Base-by-base conservation (phyloP, 2,797 vertebrate genomes). In the Argya squamiceps region DNA sequence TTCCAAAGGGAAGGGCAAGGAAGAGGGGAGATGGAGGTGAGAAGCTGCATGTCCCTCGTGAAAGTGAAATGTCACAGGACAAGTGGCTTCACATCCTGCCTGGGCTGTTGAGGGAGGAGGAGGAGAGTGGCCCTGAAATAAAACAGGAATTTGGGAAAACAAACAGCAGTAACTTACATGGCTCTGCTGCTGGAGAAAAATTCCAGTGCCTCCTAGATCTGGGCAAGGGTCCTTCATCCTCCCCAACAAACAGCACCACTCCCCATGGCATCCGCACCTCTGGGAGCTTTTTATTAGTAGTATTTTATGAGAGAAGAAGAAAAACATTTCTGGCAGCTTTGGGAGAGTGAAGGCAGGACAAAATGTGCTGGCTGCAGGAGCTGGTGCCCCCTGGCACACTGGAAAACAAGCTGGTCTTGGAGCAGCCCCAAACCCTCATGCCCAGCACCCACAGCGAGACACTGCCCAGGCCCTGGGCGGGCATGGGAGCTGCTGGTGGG, bases 321-420 rank as follows among this genome's bases (percentile, higher is more conserved):
- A 93, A 92, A 89, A 34, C 34, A 65, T 79, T 85, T 69, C 59
- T 92, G 74, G 60, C 89, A 84, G 52, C 70, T 63, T 50, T 2
- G 0, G 67, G 44, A 95, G 77, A 82, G 39, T 3, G 1, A 19
- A 70, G 74, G 71, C 41, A 4, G 84, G 84, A 96, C 84, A 76
- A n/a, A 91, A 87, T 82, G 67, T 97, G 75, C 94, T 76, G 74
- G 68, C 78, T 94, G 81, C 36, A 34, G 63, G 69, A 88, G 27
- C 59, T 65, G 43, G 70, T 95, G 78, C 41, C 84, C 86, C 84
- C 47, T 92, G 87, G 68, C 71, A 84, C 43, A 46, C 43, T 82
- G 75, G 69, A 65, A 62, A 71, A 79, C 21, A 82, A 43, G 6
- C 59, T 50, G 67, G 36, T 16, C 43, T 6, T 44, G 37, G 49